Conservation (phyloP, 2,113 vertebrate species). For the Myrmophylax atrothorax region DNA sequence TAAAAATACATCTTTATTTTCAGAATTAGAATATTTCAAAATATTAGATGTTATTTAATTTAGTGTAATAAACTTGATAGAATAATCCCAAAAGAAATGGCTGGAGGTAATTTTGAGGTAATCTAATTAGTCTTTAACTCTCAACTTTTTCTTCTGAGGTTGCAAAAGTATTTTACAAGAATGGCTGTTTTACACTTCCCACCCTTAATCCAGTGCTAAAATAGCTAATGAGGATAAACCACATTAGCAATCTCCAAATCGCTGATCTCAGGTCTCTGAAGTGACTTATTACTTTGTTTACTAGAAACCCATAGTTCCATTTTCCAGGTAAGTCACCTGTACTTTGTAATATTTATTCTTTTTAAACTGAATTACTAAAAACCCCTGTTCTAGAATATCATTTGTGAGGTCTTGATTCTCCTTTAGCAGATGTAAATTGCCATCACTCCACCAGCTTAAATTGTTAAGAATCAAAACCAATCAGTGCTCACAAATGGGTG, state of each 20-base stretch:
- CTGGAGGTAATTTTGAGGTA: neutral
- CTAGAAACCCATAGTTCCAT: neutral
- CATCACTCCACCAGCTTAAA: neutral
- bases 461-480: neutral
- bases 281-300: neutral
- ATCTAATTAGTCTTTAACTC: neutral
- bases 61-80: neutral
- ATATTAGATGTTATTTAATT: neutral
- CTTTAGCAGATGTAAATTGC: neutral
- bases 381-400: rapidly evolving
- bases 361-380: neutral
- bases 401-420: neutral
- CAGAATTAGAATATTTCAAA: neutral
- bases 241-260: neutral
- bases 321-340: neutral
- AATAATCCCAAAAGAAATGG: neutral
- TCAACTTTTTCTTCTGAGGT: neutral
- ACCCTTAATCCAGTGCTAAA: neutral
- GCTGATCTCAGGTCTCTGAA: neutral
- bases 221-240: neutral
- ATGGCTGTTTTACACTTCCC: neutral
- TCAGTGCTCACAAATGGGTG: neutral
- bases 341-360: neutral
- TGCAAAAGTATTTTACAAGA: neutral
- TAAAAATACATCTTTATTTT: neutral